Evolutionary conservation across 2,888 invertebrate genomes (phyloP).

Genomic region (Silvanus unidentatus): DNA sequence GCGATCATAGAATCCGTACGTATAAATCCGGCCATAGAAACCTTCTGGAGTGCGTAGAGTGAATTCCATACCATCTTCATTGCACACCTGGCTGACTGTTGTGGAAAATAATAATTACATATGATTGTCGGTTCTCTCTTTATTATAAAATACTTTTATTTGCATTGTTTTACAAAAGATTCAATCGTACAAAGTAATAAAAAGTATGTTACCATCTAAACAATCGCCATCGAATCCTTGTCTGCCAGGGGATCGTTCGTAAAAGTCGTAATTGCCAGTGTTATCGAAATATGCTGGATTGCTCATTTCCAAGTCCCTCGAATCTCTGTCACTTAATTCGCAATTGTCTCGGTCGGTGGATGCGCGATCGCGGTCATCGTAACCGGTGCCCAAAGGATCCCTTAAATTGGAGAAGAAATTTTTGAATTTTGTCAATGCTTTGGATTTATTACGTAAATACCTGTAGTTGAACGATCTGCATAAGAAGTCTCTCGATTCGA

Average conservation of each 20-base stretch:
- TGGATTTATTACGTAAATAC: too few species aligned
- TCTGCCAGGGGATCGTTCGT: slow-evolving; percentile 70
- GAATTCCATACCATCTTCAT: slow-evolving; percentile 92
- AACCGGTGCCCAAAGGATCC: slow-evolving; percentile 15
- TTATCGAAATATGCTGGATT: slow-evolving; percentile 82
- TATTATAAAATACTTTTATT: slow-evolving; percentile 8
- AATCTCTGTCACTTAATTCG: slow-evolving; percentile 82
- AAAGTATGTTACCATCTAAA: slow-evolving; percentile 63
- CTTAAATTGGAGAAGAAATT: slow-evolving; percentile 17
- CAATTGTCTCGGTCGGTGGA: slow-evolving; percentile 76
- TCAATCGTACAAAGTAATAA: too few species aligned
- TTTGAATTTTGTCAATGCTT: too few species aligned
- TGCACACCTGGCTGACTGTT: slow-evolving; percentile 78
- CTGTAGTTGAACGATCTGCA: slow-evolving; percentile 85
- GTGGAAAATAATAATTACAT: background rate
- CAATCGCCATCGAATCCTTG: slow-evolving; percentile 69
- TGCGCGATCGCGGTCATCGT: slow-evolving; percentile 31
- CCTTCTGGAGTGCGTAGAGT: slow-evolving; percentile 82
- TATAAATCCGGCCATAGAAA: slow-evolving; percentile 84
- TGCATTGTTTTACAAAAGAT: background rate
- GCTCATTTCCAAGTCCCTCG: slow-evolving; percentile 74
- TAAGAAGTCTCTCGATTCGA: slow-evolving; percentile 73
- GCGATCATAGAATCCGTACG: slow-evolving; percentile 83
- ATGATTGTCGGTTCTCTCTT: background rate
- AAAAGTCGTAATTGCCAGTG: slow-evolving; percentile 77